Evolutionary conservation across 2,113 vertebrate species (phyloP), one percentile per base, ranked within the genome.

Genomic region (Syrmaticus mikado): DNA sequence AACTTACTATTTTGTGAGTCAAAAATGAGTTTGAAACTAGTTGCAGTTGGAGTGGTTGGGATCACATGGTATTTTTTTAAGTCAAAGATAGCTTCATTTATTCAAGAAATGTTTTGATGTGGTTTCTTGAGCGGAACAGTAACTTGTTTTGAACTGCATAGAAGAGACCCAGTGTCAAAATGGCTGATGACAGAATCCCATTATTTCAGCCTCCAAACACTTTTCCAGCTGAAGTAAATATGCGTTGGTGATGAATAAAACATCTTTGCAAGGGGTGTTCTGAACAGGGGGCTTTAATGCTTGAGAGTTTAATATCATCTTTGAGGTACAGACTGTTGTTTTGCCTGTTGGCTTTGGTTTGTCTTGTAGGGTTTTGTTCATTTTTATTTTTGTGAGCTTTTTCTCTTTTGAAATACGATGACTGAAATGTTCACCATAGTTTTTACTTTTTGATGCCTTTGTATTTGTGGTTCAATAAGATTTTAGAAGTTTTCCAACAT

Each of bases 71-170:
- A 17, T 36, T 62, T 85, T 71, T 71, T 92, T 36, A 78, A 92
- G 57, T 43, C 83, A 82, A 55, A 90, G 83, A 76, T 64, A 89
- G 50, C 22, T 58, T 85, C 25, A 28, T 77, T 84, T 53, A 21
- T 28, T 83, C 65, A 45, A 60, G 71, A 46, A 76, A 36, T 19
- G 43, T 83, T 90, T 93, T 91, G 60, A 84, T 96, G 91, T 94
- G 87, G 85, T 40, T 85, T 73, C 71, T 72, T 79, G 43, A 84
- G 79, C 45, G 61, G 45, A 72, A 48, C 6, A 46, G 58, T 20
- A 43, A 27, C 83, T 93, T 65, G 52, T 75, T 41, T 15, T 19
- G n/a, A 45, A 38, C 53, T 50, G 38, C 52, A 78, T 70, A 92
- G 73, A 78, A 72, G 65, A 77, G 3, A 79, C 8, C 20, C 34